Base-by-base conservation (phyloP, 1,140 invertebrate species). In the Teleogryllus occipitalis region DNA sequence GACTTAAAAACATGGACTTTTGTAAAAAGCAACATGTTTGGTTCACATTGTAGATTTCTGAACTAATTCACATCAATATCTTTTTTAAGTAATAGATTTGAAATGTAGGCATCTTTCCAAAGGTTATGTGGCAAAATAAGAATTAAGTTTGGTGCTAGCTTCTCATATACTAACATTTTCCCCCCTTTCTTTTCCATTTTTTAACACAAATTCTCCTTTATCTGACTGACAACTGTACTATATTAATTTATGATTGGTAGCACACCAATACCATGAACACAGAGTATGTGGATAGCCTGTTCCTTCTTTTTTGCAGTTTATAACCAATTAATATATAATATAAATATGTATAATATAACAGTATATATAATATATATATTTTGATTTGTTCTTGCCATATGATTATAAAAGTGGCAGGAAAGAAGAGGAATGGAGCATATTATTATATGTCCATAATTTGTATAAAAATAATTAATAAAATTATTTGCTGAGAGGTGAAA, bases 241-340 rank as follows among this genome's bases (percentile, higher is more conserved):
- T 27, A 76, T 47, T 48, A 21, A 14, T 21, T 21, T 49, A 14
- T 77, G 76, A 77, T 77, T 77, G 76, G 76, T 77, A 77, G 76
- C 48, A 77, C 76, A 77, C 46, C 76, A 77, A 47, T 48, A 77
- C 47, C 75, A 76, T 39, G 12, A 76, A 47, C 18, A 76, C 75
- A 46, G 47, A 76, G 47, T 76, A 76, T 46, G 39, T 46, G 39
- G 47, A 47, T 79, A 79, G 73, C 73, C 73, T 75, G 78, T 79
- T 79, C 78, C 78, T 79, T 79, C 78, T 74, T 79, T 79, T 48
- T 79, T 79, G 78, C 78, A 21, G 22, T 79, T 79, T 79, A 75
- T 79, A 77, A 77, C 47, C 47, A 77, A 48, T 77, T 79, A 75
- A 79, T 79, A 75, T 49, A 75, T 79, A 75, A 75, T 79, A 77